A percentile compares a stretch with the other conserved stretches of the same genome.
phyloP scores from a whole-genome alignment of 2,113 vertebrate species.

The Passer domesticus region DNA sequence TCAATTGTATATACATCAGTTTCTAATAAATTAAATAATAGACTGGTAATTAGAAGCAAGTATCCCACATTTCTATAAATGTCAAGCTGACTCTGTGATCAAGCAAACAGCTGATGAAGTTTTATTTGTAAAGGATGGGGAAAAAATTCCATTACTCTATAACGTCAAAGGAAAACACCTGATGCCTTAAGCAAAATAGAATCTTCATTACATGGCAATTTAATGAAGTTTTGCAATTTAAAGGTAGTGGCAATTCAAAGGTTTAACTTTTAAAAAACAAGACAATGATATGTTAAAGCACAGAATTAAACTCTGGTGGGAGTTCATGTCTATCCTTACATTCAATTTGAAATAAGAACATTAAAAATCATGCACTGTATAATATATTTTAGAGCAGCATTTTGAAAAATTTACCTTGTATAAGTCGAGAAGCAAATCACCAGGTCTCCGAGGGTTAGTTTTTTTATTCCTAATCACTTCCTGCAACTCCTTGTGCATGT shows the following conservation, averaged over 20 bases:
- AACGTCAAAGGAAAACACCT: background rate
- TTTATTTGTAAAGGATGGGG: background rate
- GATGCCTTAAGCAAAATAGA: background rate
- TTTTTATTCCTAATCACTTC: background rate
- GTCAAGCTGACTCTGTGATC: background rate
- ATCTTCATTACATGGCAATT: background rate
- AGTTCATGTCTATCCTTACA: background rate
- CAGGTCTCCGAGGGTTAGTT: background rate
- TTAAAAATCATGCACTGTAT: background rate
- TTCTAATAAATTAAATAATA: background rate
- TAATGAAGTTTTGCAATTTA: background rate
- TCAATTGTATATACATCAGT: background rate
- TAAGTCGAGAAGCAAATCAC: background rate
- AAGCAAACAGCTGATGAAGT: background rate
- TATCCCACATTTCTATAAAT: background rate
- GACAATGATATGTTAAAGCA: background rate
- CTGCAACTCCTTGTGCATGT: background rate
- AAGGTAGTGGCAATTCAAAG: background rate
- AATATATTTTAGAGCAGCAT: background rate
- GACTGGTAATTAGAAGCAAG: background rate
- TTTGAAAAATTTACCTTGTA: background rate
- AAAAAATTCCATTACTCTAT: background rate
- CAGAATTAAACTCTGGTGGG: background rate
- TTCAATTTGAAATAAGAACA: background rate
- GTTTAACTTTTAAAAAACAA: background rate